Evolutionary conservation across 2,113 vertebrate genomes (phyloP).

Genomic region (Xiphorhynchus elegans): DNA sequence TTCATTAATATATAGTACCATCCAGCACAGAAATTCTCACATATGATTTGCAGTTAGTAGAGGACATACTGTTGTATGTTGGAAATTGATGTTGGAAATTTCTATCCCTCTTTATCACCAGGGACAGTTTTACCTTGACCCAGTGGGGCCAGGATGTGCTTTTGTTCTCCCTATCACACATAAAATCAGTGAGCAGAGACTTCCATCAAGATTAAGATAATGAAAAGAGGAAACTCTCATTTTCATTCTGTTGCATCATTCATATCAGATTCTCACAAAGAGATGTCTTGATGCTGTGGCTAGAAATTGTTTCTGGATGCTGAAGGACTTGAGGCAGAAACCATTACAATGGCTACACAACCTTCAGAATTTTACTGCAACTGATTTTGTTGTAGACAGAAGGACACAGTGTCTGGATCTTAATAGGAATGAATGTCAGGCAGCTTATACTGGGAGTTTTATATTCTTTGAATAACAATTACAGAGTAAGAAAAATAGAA

Average conservation of each 20-base stretch:
- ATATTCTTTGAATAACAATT: not conserved
- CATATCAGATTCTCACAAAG: not conserved
- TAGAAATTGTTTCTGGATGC: not conserved
- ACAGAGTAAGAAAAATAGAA: not conserved
- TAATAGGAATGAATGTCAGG: not conserved
- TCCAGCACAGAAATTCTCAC: not conserved
- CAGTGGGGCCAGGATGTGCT: not conserved
- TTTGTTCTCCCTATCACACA: not conserved
- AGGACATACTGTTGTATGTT: not conserved
- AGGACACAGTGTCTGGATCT: not conserved
- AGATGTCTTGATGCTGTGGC: not conserved
- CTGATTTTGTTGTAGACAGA: not conserved
- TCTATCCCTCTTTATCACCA: not conserved
- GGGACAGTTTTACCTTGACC: not conserved
- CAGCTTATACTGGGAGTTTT: not conserved
- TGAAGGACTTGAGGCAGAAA: not conserved
- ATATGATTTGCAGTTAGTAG: not conserved
- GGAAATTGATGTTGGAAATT: not conserved
- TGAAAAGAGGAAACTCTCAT: not conserved
- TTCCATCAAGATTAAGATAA: slow-evolving; percentile 2
- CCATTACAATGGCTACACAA: not conserved
- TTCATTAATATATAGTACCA: not conserved
- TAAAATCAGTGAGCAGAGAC: not conserved
- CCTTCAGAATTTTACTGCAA: not conserved
- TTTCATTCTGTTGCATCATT: not conserved